These are phyloP conservation scores for Nomia melanderi DNA, from an alignment of 1,140 invertebrate genomes.

Conservation along the genomic window DNA sequence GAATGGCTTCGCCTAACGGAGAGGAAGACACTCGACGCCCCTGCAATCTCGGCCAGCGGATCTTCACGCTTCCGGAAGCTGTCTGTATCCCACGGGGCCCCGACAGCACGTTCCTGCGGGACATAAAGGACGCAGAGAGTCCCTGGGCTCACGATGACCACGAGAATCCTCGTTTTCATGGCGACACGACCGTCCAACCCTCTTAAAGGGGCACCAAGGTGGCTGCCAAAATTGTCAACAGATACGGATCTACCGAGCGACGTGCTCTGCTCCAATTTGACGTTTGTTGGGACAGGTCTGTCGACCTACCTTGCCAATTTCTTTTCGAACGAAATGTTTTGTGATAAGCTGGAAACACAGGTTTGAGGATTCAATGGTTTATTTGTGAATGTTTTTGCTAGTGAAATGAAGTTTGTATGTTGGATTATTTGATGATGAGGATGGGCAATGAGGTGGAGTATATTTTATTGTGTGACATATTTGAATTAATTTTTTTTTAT, in stretches of 20 bases:
- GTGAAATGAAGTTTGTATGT: too few species aligned
- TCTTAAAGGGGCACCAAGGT: constrained; percentile 29
- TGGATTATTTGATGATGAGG: too few species aligned
- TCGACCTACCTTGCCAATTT: not conserved
- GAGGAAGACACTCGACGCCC: constrained; percentile 42
- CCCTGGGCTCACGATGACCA: not conserved
- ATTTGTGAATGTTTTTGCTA: too few species aligned
- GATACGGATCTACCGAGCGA: constrained; percentile 25
- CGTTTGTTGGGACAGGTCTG: not conserved
- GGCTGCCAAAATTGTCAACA: constrained; percentile 4
- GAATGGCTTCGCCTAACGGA: constrained; percentile 52
- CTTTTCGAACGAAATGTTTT: not conserved
- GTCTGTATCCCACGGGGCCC: constrained; percentile 67
- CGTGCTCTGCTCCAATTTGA: constrained; percentile 14
- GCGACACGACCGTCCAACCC: constrained; percentile 16
- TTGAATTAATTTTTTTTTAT: too few species aligned
- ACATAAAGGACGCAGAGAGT: not conserved
- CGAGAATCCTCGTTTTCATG: not conserved
- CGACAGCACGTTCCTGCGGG: constrained; percentile 10
- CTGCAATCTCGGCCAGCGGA: constrained; percentile 70
- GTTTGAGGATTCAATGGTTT: too few species aligned
- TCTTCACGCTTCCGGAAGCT: constrained; percentile 78
- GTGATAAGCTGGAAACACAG: not conserved
- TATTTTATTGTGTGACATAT: too few species aligned
- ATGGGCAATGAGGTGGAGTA: too few species aligned